A percentile compares a stretch with the other conserved stretches of the same genome.
phyloP scores from a whole-genome alignment of 2,888 invertebrate genomes.

The Nowickia ferox region DNA sequence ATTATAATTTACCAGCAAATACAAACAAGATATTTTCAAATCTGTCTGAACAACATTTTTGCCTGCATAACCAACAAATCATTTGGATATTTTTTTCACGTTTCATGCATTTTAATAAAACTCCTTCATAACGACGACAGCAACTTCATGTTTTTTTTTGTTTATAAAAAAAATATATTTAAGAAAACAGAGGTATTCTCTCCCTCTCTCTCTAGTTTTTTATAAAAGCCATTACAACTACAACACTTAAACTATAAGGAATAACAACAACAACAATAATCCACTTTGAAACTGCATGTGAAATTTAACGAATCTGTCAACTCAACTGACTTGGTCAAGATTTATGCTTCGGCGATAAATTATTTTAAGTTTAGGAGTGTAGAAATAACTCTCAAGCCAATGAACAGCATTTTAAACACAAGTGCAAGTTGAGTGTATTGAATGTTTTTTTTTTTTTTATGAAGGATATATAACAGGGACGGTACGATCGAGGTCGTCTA shows the following conservation, averaged over 20 bases:
- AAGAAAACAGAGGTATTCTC: slow-evolving; percentile 12
- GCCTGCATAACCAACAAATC: slow-evolving; percentile 63
- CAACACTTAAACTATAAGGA: background rate
- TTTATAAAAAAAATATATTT: too few species aligned
- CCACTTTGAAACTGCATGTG: slow-evolving; percentile 56
- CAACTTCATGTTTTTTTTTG: slow-evolving; percentile 15
- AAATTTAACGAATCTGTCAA: slow-evolving; percentile 72
- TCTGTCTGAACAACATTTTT: slow-evolving; percentile 63
- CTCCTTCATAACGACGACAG: slow-evolving; percentile 44
- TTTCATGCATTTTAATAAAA: slow-evolving; percentile 16
- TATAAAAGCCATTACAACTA: background rate
- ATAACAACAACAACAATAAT: slow-evolving; percentile 12
- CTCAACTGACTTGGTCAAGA: slow-evolving; percentile 69
- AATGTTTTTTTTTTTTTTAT: background rate
- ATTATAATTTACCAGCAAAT: slow-evolving; percentile 53
- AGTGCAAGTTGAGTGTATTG: slow-evolving; percentile 40
- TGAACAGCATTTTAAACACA: slow-evolving; percentile 55
- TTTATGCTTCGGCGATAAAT: slow-evolving; percentile 70
- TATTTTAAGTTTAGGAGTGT: slow-evolving; percentile 69
- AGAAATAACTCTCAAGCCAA: slow-evolving; percentile 56
- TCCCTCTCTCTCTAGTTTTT: slow-evolving; percentile 3
- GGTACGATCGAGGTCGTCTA: background rate
- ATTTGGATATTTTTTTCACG: slow-evolving; percentile 35
- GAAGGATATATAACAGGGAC: background rate
- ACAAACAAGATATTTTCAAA: slow-evolving; percentile 18